phyloP scores from a whole-genome alignment of 2,888 invertebrate species.

The Cheilosia urbana region DNA sequence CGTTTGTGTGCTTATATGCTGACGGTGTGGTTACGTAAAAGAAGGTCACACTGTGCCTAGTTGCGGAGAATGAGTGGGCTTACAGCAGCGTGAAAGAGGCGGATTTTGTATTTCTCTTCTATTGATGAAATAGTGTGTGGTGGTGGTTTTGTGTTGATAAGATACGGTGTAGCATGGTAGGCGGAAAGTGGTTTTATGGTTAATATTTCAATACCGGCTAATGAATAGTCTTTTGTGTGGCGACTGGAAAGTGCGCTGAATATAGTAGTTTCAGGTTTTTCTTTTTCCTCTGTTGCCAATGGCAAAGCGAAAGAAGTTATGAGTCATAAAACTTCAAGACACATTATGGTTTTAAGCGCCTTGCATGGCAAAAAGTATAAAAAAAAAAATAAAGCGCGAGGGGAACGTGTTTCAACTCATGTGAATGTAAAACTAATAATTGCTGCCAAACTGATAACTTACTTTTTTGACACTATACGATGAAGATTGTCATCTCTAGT shows the following conservation, averaged over 20 bases:
- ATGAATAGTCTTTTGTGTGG: slow-evolving; percentile 32
- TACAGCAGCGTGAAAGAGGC: slow-evolving; percentile 47
- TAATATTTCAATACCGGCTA: slow-evolving; percentile 65
- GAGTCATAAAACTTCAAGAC: slow-evolving; percentile 53
- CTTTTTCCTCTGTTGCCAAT: slow-evolving; percentile 16
- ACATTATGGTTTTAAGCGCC: slow-evolving; percentile 33
- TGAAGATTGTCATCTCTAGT: slow-evolving; percentile 19
- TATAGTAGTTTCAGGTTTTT: slow-evolving; percentile 25
- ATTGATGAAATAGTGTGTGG: slow-evolving; percentile 46
- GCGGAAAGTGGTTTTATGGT: slow-evolving; percentile 71
- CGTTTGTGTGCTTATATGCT: not conserved
- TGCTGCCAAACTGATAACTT: slow-evolving; percentile 17
- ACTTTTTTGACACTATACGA: not conserved
- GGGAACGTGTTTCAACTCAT: not conserved
- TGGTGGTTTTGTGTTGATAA: slow-evolving; percentile 42
- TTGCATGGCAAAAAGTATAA: not conserved
- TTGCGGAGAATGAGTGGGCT: slow-evolving; percentile 38
- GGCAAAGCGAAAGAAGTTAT: slow-evolving; percentile 40
- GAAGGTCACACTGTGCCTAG: slow-evolving; percentile 53
- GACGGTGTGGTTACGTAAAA: slow-evolving; percentile 68
- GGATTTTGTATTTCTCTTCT: slow-evolving; percentile 50
- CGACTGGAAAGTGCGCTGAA: not conserved
- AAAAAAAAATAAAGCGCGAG: not conserved
- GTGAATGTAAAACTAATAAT: slow-evolving; percentile 1
- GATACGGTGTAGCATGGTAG: slow-evolving; percentile 58